Percentiles rank a stretch among this genome's conserved stretches.
These are phyloP conservation scores for Istiophorus platypterus DNA, from an alignment of 2,113 vertebrate genomes.

Conservation along the genomic window DNA sequence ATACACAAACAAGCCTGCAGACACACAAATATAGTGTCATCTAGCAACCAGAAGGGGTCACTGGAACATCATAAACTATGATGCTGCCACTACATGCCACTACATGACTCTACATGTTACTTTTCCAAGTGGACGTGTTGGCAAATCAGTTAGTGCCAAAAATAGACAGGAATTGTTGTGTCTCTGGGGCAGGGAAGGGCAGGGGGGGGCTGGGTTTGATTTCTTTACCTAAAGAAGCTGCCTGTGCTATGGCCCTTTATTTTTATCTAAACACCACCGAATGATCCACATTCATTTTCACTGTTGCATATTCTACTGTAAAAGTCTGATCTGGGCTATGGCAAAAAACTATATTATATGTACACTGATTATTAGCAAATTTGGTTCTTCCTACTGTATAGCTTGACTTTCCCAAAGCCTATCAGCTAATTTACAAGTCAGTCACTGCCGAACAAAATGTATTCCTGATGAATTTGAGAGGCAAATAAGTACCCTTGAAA, in stretches of 20 bases:
- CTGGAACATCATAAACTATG: constrained; percentile 8
- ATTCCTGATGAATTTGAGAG: not conserved
- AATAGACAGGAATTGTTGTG: not conserved
- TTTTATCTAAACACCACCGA: too few species aligned
- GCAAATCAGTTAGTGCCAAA: not conserved
- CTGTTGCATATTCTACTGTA: not conserved
- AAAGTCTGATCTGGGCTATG: not conserved
- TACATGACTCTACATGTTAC: too few species aligned
- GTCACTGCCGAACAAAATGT: too few species aligned
- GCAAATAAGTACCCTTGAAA: too few species aligned
- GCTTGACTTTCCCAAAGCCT: not conserved
- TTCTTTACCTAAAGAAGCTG: too few species aligned
- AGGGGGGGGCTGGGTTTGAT: too few species aligned
- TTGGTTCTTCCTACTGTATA: not conserved
- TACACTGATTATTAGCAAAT: constrained; percentile 2
- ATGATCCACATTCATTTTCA: not conserved
- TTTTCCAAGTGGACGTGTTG: not conserved
- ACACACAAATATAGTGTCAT: constrained; percentile 3
- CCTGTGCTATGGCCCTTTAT: too few species aligned
- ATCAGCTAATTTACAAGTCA: not conserved
- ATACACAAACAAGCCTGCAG: not conserved
- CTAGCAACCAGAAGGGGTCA: constrained; percentile 48
- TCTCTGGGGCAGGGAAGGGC: not conserved
- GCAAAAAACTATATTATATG: not conserved
- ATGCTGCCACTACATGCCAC: not conserved